phyloP scores from a whole-genome alignment of 2,888 invertebrate genomes.

The Resseliella maxima region DNA sequence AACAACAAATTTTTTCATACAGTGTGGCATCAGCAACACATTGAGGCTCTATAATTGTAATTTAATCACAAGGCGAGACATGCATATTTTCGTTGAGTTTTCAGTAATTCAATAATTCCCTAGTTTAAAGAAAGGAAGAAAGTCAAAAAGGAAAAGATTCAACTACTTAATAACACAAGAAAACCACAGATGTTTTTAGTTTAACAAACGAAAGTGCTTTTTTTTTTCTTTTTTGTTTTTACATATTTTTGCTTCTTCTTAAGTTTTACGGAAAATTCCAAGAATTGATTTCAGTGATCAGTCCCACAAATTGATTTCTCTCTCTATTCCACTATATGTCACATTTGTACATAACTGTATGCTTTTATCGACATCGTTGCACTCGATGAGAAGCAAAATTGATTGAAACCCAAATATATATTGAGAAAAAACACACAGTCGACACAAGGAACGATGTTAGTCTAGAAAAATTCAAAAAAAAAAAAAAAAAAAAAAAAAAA shows the following conservation, averaged over 20 bases:
- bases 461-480: slow-evolving; percentile 37
- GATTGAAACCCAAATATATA: not conserved
- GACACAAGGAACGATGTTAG: not conserved
- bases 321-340: too few relatives aligned
- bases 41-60: slow-evolving; percentile 28
- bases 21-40: slow-evolving; percentile 12
- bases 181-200: slow-evolving; percentile 47
- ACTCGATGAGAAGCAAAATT: not conserved
- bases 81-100: slow-evolving; percentile 14
- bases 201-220: slow-evolving; percentile 39
- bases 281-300: not conserved
- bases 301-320: not conserved
- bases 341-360: too few relatives aligned
- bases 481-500: not conserved
- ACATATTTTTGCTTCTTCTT: slow-evolving; percentile 36
- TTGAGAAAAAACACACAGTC: not conserved
- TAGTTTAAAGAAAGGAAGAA: not conserved
- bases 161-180: slow-evolving; percentile 38
- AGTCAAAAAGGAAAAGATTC: not conserved
- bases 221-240: too few relatives aligned
- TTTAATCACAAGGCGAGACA: not conserved
- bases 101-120: slow-evolving; percentile 24
- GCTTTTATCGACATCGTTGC: too few relatives aligned
- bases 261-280: slow-evolving; percentile 17
- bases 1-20: too few relatives aligned